Conservation (phyloP, 2,113 vertebrate species). For the Ptilonorhynchus violaceus region DNA sequence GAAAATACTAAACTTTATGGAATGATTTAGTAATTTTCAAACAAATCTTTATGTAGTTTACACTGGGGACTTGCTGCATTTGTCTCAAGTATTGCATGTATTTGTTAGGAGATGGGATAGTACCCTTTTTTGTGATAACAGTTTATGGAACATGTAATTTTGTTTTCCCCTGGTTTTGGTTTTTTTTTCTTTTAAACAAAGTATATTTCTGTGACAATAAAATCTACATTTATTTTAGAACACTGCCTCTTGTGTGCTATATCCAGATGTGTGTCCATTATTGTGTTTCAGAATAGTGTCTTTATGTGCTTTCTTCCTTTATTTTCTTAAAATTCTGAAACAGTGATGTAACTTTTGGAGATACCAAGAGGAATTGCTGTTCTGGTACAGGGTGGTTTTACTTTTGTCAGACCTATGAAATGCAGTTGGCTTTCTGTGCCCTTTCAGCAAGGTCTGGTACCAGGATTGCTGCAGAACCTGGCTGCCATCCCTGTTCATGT, state of each 20-base stretch:
- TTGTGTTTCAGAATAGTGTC: not conserved
- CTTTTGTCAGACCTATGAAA: not conserved
- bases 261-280: rapidly evolving
- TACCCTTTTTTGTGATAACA: not conserved
- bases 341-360: not conserved
- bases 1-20: not conserved
- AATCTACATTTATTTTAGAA: not conserved
- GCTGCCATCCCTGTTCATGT: not conserved
- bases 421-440: not conserved
- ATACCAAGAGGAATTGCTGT: not conserved
- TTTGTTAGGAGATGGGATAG: not conserved
- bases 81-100: not conserved
- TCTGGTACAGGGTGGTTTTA: not conserved
- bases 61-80: not conserved
- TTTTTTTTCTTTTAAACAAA: not conserved
- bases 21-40: not conserved
- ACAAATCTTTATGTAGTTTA: not conserved
- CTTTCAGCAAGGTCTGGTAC: not conserved
- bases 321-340: not conserved
- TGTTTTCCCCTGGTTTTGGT: not conserved
- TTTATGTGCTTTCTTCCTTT: not conserved
- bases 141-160: not conserved
- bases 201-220: not conserved
- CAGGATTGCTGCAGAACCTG: not conserved
- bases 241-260: not conserved